Conservation (phyloP, 2,888 invertebrate genomes). For the Hetaerina titia region DNA sequence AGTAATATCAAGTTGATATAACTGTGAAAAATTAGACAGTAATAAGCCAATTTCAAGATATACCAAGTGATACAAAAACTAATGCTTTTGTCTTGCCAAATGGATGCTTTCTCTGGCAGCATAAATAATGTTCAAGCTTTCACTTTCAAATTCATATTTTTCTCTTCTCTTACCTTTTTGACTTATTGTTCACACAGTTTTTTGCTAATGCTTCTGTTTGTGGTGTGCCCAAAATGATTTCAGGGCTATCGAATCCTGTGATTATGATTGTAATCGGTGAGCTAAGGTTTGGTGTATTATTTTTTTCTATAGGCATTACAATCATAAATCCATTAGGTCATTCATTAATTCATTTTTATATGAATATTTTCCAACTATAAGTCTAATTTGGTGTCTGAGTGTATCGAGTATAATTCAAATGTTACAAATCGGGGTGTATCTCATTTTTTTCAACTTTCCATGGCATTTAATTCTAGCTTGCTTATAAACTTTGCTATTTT, state of each 20-base stretch:
- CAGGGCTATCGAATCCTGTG: neutral
- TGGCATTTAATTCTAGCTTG: too few species aligned
- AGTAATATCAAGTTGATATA: neutral
- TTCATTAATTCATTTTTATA: too few species aligned
- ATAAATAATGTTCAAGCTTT: neutral
- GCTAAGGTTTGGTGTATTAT: too few species aligned
- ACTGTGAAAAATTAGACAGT: neutral
- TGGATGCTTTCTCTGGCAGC: neutral
- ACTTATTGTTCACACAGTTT: neutral
- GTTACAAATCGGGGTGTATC: too few species aligned
- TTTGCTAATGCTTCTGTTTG: neutral
- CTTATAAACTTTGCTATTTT: too few species aligned
- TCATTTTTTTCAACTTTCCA: too few species aligned
- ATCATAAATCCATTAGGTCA: too few species aligned
- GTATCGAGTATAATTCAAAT: too few species aligned
- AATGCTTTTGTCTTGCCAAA: neutral
- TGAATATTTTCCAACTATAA: too few species aligned
- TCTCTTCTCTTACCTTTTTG: neutral
- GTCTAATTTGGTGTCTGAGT: too few species aligned
- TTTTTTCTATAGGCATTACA: too few species aligned
- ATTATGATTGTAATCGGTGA: neutral
- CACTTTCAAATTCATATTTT: neutral
- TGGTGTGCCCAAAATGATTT: neutral
- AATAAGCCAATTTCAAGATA: neutral
- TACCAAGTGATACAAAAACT: neutral